These are phyloP conservation scores for Falco naumanni DNA, from an alignment of 2,797 vertebrate genomes.

Conservation along the genomic window DNA sequence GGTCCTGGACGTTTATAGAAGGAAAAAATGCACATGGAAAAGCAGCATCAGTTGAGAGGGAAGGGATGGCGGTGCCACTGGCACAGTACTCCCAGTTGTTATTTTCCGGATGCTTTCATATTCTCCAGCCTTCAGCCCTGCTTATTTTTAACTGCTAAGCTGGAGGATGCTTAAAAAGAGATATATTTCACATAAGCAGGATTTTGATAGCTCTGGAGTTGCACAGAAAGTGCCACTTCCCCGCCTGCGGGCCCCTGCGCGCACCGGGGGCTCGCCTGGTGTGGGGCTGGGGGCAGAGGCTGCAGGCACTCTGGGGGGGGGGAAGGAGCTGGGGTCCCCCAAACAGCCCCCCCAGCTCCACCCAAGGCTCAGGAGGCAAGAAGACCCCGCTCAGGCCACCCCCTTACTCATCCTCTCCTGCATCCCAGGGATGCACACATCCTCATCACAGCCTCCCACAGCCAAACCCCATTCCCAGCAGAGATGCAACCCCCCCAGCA, in stretches of 20 bases:
- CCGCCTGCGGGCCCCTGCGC: background rate
- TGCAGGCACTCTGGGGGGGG: accelerated
- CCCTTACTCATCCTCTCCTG: background rate
- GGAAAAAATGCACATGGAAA: background rate
- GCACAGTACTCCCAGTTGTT: background rate
- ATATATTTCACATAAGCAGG: background rate
- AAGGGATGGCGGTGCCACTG: accelerated
- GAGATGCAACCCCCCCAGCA: background rate
- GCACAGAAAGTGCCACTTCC: background rate
- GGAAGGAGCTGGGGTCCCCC: background rate
- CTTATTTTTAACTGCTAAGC: background rate
- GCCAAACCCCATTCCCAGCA: background rate
- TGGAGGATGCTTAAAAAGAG: background rate
- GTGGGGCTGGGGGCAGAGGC: background rate
- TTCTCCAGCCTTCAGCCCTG: background rate
- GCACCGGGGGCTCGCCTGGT: accelerated
- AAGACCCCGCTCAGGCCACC: background rate
- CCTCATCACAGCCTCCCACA: background rate
- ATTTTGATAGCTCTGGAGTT: background rate
- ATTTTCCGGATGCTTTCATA: background rate
- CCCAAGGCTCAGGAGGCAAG: background rate
- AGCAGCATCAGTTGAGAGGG: background rate
- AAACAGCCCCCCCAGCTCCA: background rate
- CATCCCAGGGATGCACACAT: accelerated
- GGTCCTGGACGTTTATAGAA: background rate